Evolutionary conservation across 2,797 vertebrate species (phyloP).

Genomic region (Acipenser transmontanus): DNA sequence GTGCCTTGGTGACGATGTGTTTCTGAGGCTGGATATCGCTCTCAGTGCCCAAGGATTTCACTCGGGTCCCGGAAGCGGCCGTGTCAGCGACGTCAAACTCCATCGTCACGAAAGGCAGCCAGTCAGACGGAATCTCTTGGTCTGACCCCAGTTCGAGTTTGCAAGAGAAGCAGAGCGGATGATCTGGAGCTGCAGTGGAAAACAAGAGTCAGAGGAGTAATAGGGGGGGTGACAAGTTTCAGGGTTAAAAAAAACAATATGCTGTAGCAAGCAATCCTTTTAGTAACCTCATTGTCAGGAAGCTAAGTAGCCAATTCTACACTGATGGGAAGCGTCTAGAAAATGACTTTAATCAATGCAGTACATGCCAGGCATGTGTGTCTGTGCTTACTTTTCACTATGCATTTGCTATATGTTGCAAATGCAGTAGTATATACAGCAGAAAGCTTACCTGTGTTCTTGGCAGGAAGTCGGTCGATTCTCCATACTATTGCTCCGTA

Average conservation of each 20-base stretch:
- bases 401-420: background rate
- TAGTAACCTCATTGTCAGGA: conserved; percentile 22
- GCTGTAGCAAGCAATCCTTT: conserved; percentile 18
- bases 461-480: conserved; percentile 90
- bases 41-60: conserved; percentile 78
- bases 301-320: conserved; percentile 13
- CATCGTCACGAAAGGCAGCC: conserved; percentile 84
- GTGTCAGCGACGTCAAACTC: conserved; percentile 78
- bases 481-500: conserved; percentile 90
- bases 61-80: conserved; percentile 72
- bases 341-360: background rate
- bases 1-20: conserved; percentile 72
- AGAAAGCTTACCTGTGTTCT: conserved; percentile 83
- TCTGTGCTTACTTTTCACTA: background rate
- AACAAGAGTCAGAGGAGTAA: conserved; percentile 7
- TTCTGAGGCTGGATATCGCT: conserved; percentile 92
- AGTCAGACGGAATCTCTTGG: conserved; percentile 87
- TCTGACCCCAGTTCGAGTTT: conserved; percentile 92
- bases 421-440: background rate
- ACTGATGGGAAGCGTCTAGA: background rate
- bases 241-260: background rate
- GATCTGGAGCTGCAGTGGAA: conserved; percentile 69
- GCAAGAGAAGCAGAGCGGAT: conserved; percentile 89
- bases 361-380: background rate
- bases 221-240: background rate